phyloP scores from a whole-genome alignment of 1,140 invertebrate species.

The Nephila pilipes region DNA sequence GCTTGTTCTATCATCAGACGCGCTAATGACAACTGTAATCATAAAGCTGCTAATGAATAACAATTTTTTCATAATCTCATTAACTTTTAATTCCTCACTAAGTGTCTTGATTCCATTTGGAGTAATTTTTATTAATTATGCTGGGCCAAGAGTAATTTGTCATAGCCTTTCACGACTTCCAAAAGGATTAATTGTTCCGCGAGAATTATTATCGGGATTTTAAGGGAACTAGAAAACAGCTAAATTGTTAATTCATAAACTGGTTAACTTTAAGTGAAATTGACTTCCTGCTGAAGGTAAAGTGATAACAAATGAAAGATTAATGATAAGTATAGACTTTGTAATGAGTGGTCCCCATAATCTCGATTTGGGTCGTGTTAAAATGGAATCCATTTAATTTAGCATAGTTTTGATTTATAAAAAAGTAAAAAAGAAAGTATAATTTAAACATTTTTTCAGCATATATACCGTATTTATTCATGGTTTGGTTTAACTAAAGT shows the following conservation, averaged over 20 bases:
- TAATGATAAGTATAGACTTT: not conserved
- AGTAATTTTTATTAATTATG: conserved; percentile 53
- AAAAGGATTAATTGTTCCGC: conserved; percentile 32
- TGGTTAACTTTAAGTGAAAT: not conserved
- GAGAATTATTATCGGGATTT: conserved; percentile 22
- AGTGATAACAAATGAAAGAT: not conserved
- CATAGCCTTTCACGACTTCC: not conserved
- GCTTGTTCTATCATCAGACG: conserved; percentile 20
- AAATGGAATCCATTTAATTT: no score
- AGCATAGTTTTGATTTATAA: no score
- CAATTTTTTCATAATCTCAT: conserved; percentile 24
- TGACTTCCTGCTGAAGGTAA: not conserved
- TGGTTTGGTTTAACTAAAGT: no score
- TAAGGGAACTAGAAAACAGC: conserved; percentile 17
- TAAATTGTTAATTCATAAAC: not conserved
- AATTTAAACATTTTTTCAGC: no score
- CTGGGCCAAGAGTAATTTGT: conserved; percentile 26
- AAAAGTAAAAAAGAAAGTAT: no score
- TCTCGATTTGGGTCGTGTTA: no score
- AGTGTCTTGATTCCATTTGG: not conserved
- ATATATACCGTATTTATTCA: no score
- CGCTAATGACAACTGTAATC: conserved; percentile 55
- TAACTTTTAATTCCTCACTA: conserved; percentile 54
- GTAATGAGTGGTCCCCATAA: no score
- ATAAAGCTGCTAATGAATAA: conserved; percentile 44